Evolutionary conservation across 1,140 invertebrate genomes (phyloP).

Genomic region (Homalodisca vitripennis): DNA sequence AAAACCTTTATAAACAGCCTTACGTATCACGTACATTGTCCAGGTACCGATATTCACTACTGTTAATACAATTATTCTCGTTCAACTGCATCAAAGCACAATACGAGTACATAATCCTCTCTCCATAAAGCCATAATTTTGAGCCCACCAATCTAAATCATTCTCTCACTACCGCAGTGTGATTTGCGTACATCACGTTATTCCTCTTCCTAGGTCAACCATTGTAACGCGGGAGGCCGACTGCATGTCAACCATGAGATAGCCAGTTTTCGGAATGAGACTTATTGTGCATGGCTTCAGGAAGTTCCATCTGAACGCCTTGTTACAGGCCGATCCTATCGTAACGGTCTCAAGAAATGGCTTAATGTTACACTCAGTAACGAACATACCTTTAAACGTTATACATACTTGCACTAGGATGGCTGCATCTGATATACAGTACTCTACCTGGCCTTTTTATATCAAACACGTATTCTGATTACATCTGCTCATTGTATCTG

Average conservation of each 20-base stretch:
- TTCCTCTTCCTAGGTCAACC: not conserved
- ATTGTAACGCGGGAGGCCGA: not conserved
- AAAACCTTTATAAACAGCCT: no score
- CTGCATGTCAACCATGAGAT: not conserved
- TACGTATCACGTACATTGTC: no score
- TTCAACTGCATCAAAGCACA: no score
- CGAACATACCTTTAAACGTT: not conserved
- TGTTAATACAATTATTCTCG: no score
- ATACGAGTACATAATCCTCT: no score
- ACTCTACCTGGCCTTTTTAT: not conserved
- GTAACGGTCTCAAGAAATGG: not conserved
- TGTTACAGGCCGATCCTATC: not conserved
- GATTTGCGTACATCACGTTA: no score
- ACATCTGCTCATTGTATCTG: not conserved
- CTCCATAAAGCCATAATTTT: no score
- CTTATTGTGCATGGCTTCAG: not conserved
- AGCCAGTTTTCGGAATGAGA: not conserved
- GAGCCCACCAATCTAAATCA: no score
- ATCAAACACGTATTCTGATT: no score
- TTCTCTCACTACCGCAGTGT: no score
- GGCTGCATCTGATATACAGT: not conserved
- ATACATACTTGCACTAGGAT: not conserved
- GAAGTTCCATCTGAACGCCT: not conserved
- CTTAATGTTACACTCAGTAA: not conserved
- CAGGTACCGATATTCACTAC: no score